phyloP scores from a whole-genome alignment of 2,113 vertebrate genomes.

The Coregonus clupeaformis region DNA sequence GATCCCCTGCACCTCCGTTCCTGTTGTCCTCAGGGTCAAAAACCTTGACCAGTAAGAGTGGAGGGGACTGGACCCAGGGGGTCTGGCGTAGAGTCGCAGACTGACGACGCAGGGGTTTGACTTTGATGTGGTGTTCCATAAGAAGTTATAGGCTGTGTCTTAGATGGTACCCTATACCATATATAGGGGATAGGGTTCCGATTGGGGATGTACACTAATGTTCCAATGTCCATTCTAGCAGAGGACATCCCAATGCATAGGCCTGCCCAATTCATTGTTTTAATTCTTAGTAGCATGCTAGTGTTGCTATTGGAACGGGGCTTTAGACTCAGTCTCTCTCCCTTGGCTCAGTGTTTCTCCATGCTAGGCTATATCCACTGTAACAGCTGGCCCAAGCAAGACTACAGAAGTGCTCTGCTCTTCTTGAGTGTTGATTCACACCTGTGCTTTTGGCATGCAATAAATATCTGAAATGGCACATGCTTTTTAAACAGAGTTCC shows the following conservation, averaged over 20 bases:
- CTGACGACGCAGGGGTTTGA: neutral
- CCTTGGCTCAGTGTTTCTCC: too few relatives aligned
- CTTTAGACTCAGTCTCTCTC: too few relatives aligned
- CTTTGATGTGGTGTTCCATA: too few relatives aligned
- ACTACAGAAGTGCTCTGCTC: neutral
- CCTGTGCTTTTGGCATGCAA: conserved; percentile 68
- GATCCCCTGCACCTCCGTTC: conserved; percentile 98
- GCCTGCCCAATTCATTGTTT: too few relatives aligned
- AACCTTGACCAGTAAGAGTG: conserved; percentile 85
- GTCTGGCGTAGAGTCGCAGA: neutral
- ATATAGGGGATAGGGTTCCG: neutral
- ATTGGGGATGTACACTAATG: too few relatives aligned
- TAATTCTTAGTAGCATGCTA: neutral
- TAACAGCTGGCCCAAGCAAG: too few relatives aligned
- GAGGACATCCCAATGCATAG: too few relatives aligned
- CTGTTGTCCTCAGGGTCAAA: conserved; percentile 95
- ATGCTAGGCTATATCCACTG: too few relatives aligned
- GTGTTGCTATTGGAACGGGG: neutral
- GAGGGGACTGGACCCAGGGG: too few relatives aligned
- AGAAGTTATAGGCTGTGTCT: too few relatives aligned
- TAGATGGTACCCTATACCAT: too few relatives aligned
- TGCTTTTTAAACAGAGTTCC: conserved; percentile 53
- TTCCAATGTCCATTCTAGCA: too few relatives aligned
- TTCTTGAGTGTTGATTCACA: neutral
- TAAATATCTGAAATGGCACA: conserved; percentile 70